Evolutionary conservation across 2,888 invertebrate species (phyloP).

Genomic region (Xanthia togata): DNA sequence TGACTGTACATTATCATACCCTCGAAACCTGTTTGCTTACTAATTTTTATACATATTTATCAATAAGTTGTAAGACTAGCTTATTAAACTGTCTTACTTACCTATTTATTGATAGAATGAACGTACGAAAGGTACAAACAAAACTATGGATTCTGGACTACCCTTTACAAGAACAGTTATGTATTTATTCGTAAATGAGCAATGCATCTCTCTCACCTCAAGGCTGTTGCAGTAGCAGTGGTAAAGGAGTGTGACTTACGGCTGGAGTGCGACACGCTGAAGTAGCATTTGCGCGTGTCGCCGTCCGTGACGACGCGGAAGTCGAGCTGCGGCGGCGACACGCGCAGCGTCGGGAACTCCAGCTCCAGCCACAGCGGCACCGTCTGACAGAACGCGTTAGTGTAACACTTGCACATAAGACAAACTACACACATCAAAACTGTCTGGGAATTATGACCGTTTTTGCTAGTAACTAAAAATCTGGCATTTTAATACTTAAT

Average conservation of each 20-base stretch:
- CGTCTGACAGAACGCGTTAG: constrained; percentile 64
- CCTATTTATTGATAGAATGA: not conserved
- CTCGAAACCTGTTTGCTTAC: too few relatives aligned
- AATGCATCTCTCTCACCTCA: not conserved
- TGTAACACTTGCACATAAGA: not conserved
- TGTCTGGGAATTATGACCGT: too few relatives aligned
- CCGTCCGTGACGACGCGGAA: constrained; percentile 80
- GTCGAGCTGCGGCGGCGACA: constrained; percentile 73
- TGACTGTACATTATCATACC: too few relatives aligned
- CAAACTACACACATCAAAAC: too few relatives aligned
- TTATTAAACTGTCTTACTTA: not conserved
- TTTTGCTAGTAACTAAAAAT: too few relatives aligned
- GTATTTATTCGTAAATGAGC: not conserved
- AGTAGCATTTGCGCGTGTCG: constrained; percentile 78
- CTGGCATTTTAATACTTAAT: too few relatives aligned
- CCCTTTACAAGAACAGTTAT: too few relatives aligned
- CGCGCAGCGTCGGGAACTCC: constrained; percentile 75
- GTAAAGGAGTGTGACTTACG: constrained; percentile 71
- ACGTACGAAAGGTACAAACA: not conserved
- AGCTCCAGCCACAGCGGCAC: constrained; percentile 76
- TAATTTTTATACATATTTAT: too few relatives aligned
- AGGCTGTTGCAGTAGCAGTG: too few relatives aligned
- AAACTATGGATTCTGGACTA: not conserved
- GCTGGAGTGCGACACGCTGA: constrained; percentile 80
- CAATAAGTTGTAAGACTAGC: not conserved